Conservation (phyloP, 2,888 invertebrate genomes). For the Schizaphis graminum region DNA sequence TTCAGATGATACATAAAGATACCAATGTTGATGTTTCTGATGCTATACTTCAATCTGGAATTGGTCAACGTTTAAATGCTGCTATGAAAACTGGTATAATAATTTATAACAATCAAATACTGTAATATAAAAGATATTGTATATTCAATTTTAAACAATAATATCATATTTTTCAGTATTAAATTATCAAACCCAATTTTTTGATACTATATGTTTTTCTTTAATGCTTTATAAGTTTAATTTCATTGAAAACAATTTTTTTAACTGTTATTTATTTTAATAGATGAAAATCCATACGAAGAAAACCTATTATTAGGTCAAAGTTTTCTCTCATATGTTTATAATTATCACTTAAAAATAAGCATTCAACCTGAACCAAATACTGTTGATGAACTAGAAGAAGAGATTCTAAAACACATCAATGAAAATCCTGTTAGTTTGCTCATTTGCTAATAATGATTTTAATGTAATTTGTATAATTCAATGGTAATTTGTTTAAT, state of each 20-base stretch:
- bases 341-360: slow-evolving; percentile 40
- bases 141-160: neutral
- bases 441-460: neutral
- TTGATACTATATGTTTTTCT: no score
- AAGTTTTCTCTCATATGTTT: slow-evolving; percentile 51
- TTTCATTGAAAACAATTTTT: neutral
- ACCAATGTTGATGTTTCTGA: slow-evolving; percentile 53
- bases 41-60: slow-evolving; percentile 46
- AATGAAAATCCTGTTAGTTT: slow-evolving; percentile 30
- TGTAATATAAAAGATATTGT: neutral
- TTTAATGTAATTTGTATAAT: neutral
- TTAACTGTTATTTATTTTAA: neutral
- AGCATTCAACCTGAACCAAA: slow-evolving; percentile 61
- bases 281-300: slow-evolving; percentile 60
- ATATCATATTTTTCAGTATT: neutral
- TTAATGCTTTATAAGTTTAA: neutral
- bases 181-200: neutral
- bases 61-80: slow-evolving; percentile 56
- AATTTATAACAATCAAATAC: neutral
- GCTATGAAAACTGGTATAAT: slow-evolving; percentile 50
- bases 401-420: slow-evolving; percentile 31
- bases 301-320: slow-evolving; percentile 47
- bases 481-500: neutral
- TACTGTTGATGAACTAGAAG: slow-evolving; percentile 60
- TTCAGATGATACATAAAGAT: slow-evolving; percentile 46